Base-by-base conservation (phyloP, 2,888 invertebrate genomes). In the Creontiades dilutus region DNA sequence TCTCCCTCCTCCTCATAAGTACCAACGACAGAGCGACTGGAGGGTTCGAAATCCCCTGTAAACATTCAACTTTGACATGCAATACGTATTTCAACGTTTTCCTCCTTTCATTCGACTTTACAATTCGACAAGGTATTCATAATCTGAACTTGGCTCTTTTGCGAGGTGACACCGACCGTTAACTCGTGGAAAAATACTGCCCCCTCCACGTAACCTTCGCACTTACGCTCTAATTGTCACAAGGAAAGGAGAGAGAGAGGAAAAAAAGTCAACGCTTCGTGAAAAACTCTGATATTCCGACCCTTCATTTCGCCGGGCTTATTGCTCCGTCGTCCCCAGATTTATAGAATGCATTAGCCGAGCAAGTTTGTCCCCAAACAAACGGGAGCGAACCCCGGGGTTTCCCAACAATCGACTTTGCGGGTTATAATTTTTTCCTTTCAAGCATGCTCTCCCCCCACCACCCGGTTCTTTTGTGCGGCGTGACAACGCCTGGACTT, bases 321-420 rank as follows among this genome's bases (percentile, higher is more conserved):
- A 86, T 86, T 86, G 86, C 86, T 48, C 61, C 57, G 85, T 86
- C 68, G 86, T 28, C 75, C 86, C 86, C 86, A 86, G 86, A 86
- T 86, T 86, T 86, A 86, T 86, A 86, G 86, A 86, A 86, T 75
- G 86, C 86, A 86, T 86, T 86, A 86, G 86, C 86, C 48, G 86
- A 86, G 86, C 86, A 88, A 88, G 88, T 88, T 88, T 81, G 88
- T 88, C 81, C 81, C 78, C 78, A 88, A 88, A 88, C 88, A 78
- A 80, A 88, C 81, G 88, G 57, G 78, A 88, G 80, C 88, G 12
- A 87, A 87, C 46, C 82, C 82, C 23, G 28, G 37, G 55, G 86
- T 68, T 86, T 86, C 86, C 75, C 86, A 86, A 86, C 86, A 86
- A 86, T 86, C 86, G 86, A 86, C 86, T 86, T 86, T 86, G 86